phyloP scores from a whole-genome alignment of 1,140 invertebrate species.

The Cylas formicarius region DNA sequence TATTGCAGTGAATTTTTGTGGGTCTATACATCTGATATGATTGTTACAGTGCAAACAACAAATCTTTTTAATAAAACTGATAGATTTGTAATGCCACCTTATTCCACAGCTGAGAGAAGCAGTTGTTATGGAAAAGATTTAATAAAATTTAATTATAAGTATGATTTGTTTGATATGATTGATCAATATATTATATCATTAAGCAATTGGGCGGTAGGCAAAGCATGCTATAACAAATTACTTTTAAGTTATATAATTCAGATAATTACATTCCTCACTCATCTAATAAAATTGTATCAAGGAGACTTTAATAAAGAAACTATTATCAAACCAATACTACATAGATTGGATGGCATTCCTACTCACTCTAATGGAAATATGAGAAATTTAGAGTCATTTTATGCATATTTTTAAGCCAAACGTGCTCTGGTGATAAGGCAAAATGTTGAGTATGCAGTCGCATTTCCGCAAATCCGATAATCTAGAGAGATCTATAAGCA shows the following conservation, averaged over 20 bases:
- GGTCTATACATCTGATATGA: constrained; percentile 12
- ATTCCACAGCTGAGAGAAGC: constrained; percentile 15
- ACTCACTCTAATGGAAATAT: constrained; percentile 14
- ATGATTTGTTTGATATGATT: constrained; percentile 21
- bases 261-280: constrained; percentile 14
- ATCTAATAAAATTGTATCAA: constrained; percentile 18
- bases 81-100: constrained; percentile 19
- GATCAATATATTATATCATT: constrained; percentile 22
- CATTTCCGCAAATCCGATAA: constrained; percentile 14
- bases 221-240: constrained; percentile 11
- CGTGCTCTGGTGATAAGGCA: constrained; percentile 17
- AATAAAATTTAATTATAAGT: constrained; percentile 15
- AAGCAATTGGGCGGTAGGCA: constrained; percentile 11
- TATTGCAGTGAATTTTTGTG: constrained; percentile 15
- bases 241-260: constrained; percentile 10
- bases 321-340: constrained; percentile 14
- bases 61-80: constrained; percentile 13
- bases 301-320: constrained; percentile 17
- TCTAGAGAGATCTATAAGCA: too few species aligned
- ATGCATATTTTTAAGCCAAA: constrained; percentile 24
- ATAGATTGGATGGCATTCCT: constrained; percentile 20
- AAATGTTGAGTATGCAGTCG: constrained; percentile 18
- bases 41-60: constrained; percentile 2
- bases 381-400: constrained; percentile 23
- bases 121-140: constrained; percentile 13